Percentiles rank a stretch among this genome's conserved stretches.
Evolutionary conservation across 64 coral and sea anemone species (phyloP).

Genomic region (Acropora tenuis): DNA sequence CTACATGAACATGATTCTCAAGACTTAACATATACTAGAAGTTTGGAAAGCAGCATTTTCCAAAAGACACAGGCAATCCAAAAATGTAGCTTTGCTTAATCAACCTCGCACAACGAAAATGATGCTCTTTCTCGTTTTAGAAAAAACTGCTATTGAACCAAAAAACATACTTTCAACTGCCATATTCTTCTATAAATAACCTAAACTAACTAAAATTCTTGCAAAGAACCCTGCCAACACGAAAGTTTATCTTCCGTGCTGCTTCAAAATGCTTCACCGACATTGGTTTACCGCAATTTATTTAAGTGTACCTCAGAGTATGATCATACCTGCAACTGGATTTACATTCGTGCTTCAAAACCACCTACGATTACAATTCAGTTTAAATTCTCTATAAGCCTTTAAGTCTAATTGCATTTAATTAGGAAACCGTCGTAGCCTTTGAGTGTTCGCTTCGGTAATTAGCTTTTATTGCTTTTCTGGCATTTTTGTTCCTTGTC

Average conservation of each 20-base stretch:
- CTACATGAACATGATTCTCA: not conserved
- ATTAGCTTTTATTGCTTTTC: constrained; percentile 25
- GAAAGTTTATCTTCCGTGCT: not conserved
- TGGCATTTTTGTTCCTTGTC: not conserved
- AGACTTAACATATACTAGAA: too few relatives aligned
- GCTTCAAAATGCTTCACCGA: not conserved
- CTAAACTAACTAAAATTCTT: not conserved
- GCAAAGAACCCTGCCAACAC: not conserved
- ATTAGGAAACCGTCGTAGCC: constrained; percentile 1
- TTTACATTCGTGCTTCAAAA: not conserved
- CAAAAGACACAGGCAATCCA: too few relatives aligned
- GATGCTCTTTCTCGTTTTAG: too few relatives aligned
- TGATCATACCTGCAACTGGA: not conserved
- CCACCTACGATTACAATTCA: not conserved
- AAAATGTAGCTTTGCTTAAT: too few relatives aligned
- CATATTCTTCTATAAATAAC: not conserved
- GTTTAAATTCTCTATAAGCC: not conserved
- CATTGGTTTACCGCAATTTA: constrained; percentile 5
- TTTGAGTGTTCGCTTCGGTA: not conserved
- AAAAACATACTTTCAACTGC: too few relatives aligned
- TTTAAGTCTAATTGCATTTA: constrained; percentile 12
- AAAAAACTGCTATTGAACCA: too few relatives aligned
- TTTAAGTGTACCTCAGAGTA: not conserved
- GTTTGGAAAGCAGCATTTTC: too few relatives aligned
- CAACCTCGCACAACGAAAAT: too few relatives aligned